These are phyloP conservation scores for Drosophila busckii DNA, from an alignment of 1,140 invertebrate species.

Conservation along the genomic window DNA sequence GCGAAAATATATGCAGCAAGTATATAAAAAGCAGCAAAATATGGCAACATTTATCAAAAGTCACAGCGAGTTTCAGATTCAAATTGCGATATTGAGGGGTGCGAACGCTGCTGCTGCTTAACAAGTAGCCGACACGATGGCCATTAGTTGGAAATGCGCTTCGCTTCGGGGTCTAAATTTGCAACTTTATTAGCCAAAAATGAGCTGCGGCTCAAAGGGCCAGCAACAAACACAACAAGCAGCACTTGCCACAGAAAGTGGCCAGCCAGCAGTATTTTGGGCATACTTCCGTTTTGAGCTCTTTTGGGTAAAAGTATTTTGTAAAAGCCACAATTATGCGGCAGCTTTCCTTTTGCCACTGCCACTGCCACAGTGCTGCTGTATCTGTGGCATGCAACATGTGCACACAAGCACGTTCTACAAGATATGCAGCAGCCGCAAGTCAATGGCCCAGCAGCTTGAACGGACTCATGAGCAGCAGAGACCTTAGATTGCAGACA, in stretches of 20 bases:
- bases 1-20: slow-evolving; percentile 10
- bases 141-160: slow-evolving; percentile 30
- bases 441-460: slow-evolving; percentile 29
- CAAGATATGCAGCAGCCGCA: slow-evolving; percentile 18
- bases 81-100: slow-evolving; percentile 19
- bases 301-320: slow-evolving; percentile 29
- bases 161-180: slow-evolving; percentile 45
- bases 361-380: slow-evolving; percentile 12
- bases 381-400: slow-evolving; percentile 17
- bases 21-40: background rate
- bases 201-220: slow-evolving; percentile 2
- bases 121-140: slow-evolving; percentile 39
- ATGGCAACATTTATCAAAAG: slow-evolving; percentile 21
- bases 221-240: too few species aligned
- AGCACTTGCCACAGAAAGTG: slow-evolving; percentile 43
- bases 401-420: slow-evolving; percentile 51
- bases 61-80: background rate
- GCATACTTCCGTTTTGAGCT: slow-evolving; percentile 31
- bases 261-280: slow-evolving; percentile 9
- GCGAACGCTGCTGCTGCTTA: too few species aligned
- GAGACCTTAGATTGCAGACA: slow-evolving; percentile 24
- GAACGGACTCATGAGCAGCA: slow-evolving; percentile 18
- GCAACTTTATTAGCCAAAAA: slow-evolving; percentile 61
- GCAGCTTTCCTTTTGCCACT: slow-evolving; percentile 57
- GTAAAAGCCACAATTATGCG: slow-evolving; percentile 46